phyloP scores from a whole-genome alignment of 2,797 vertebrate genomes.

The Pseudopleuronectes americanus region DNA sequence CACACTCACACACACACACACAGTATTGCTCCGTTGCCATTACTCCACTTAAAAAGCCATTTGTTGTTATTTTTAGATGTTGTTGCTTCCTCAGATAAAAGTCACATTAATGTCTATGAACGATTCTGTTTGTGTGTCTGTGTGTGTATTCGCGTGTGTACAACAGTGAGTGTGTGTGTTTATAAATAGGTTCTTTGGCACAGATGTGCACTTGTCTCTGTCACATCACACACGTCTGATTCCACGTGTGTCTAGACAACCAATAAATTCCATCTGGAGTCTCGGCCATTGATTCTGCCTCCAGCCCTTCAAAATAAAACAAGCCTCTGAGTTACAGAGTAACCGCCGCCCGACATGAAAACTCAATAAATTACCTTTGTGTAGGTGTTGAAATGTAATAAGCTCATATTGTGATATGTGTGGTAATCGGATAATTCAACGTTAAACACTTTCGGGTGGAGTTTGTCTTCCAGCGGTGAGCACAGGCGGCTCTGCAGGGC shows the following conservation, averaged over 20 bases:
- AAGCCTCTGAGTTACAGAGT: slow-evolving; percentile 3
- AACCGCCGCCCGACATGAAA: slow-evolving; percentile 24
- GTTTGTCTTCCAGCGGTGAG: not conserved
- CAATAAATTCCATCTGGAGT: not conserved
- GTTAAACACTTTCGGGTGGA: slow-evolving; percentile 41
- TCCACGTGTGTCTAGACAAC: not conserved
- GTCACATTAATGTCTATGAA: too few relatives aligned
- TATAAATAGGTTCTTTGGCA: slow-evolving; percentile 43
- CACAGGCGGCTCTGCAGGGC: slow-evolving; percentile 19
- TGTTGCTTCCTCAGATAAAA: slow-evolving; percentile 53
- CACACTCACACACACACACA: not conserved
- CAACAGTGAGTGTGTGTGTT: slow-evolving; percentile 9
- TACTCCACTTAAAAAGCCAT: slow-evolving; percentile 25
- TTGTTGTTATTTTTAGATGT: slow-evolving; percentile 66
- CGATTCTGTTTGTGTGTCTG: slow-evolving; percentile 12
- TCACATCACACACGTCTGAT: slow-evolving; percentile 20
- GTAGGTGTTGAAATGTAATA: slow-evolving; percentile 34
- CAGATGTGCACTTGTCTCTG: slow-evolving; percentile 6
- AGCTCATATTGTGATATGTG: slow-evolving; percentile 5
- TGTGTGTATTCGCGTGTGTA: slow-evolving; percentile 9
- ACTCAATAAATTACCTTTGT: slow-evolving; percentile 35
- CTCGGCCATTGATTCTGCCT: not conserved
- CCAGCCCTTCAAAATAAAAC: slow-evolving; percentile 6
- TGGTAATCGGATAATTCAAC: slow-evolving; percentile 50
- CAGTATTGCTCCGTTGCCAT: slow-evolving; percentile 23